phyloP scores from a whole-genome alignment of 1,140 invertebrate genomes.

The Coboldia fuscipes region DNA sequence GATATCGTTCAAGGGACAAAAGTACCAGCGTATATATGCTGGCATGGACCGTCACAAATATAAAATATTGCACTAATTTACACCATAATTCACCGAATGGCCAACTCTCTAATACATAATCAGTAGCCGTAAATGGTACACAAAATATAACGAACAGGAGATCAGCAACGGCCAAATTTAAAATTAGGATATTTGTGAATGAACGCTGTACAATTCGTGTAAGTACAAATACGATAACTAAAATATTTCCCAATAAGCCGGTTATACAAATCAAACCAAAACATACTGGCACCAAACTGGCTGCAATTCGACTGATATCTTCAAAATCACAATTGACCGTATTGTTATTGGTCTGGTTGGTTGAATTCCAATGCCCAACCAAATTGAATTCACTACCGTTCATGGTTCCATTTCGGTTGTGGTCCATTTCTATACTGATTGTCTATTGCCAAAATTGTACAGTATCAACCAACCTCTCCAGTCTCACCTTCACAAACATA shows the following conservation, averaged over 20 bases:
- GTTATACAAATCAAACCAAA: slow-evolving; percentile 74
- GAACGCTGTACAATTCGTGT: slow-evolving; percentile 78
- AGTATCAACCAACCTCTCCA: too few species aligned
- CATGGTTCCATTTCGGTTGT: too few species aligned
- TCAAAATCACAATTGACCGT: not conserved
- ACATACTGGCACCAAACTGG: slow-evolving; percentile 56
- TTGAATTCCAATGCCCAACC: too few species aligned
- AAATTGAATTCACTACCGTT: too few species aligned
- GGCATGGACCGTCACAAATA: slow-evolving; percentile 78
- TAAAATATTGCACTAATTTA: slow-evolving; percentile 51
- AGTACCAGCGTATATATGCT: slow-evolving; percentile 90
- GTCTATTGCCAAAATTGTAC: too few species aligned
- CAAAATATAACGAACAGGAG: slow-evolving; percentile 87
- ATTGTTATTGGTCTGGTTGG: too few species aligned
- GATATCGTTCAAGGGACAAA: slow-evolving; percentile 85
- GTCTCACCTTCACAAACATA: too few species aligned
- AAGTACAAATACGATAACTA: slow-evolving; percentile 65
- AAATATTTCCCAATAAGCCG: slow-evolving; percentile 68
- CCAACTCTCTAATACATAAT: slow-evolving; percentile 69
- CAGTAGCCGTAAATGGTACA: slow-evolving; percentile 75
- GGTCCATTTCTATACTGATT: too few species aligned
- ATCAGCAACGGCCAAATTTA: slow-evolving; percentile 73
- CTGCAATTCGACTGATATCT: slow-evolving; percentile 22
- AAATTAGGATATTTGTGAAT: slow-evolving; percentile 81
- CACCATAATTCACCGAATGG: slow-evolving; percentile 80